phyloP scores from a whole-genome alignment of 2,797 vertebrate genomes.

The Chrysocyon brachyurus region DNA sequence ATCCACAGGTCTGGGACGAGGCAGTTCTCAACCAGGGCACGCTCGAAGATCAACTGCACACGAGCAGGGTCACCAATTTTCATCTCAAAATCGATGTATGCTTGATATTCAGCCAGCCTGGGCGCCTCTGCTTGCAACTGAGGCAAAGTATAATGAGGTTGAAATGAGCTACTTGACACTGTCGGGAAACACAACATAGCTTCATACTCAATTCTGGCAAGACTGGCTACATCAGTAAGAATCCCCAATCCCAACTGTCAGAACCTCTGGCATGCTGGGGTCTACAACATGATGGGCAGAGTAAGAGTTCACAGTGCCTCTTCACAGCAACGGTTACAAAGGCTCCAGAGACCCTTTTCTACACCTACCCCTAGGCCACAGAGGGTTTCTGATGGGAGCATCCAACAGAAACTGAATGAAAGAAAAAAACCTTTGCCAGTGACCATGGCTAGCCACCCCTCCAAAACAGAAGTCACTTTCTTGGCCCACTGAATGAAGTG shows the following conservation, averaged over 20 bases:
- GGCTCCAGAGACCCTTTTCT: neutral
- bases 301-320: neutral
- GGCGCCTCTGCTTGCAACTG: constrained; percentile 96
- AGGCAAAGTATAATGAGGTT: neutral
- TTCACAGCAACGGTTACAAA: neutral
- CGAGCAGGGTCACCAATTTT: constrained; percentile 97
- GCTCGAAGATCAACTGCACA: constrained; percentile 96
- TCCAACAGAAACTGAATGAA: neutral
- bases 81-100: constrained; percentile 96
- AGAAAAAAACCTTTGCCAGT: neutral
- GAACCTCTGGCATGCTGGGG: neutral
- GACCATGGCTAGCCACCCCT: neutral
- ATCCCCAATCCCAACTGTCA: neutral
- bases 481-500: neutral
- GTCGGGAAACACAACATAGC: neutral
- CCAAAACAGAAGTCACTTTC: neutral
- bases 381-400: neutral
- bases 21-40: constrained; percentile 97
- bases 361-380: neutral
- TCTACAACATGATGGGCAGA: neutral
- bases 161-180: neutral
- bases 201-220: neutral
- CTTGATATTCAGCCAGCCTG: constrained; percentile 95
- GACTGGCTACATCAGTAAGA: neutral
- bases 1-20: constrained; percentile 98